Conservation (phyloP, 2,113 vertebrate genomes). For the Montifringilla adamsi region DNA sequence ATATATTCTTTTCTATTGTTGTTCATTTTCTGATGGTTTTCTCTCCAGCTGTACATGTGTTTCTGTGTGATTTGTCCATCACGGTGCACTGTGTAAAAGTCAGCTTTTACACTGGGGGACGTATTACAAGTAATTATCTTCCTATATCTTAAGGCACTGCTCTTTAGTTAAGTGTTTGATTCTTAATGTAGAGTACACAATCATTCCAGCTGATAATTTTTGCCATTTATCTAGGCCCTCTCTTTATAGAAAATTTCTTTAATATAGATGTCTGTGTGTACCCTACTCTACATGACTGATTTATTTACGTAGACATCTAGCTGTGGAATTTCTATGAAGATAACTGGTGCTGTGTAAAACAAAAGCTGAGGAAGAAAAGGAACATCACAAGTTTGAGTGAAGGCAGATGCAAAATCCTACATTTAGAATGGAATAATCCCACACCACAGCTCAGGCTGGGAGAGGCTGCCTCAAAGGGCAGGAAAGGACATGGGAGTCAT, state of each 20-base stretch:
- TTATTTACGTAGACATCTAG: not conserved
- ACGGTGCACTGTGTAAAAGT: not conserved
- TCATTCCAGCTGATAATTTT: not conserved
- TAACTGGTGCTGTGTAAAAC: not conserved
- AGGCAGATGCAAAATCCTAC: not conserved
- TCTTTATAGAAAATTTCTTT: not conserved
- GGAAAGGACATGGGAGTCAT: accelerated
- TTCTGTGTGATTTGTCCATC: not conserved
- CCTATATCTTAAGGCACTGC: not conserved
- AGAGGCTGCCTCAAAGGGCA: not conserved
- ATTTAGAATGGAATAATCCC: not conserved
- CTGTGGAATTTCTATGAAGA: not conserved
- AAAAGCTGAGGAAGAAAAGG: not conserved
- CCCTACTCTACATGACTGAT: not conserved
- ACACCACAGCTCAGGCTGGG: not conserved
- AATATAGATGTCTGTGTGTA: not conserved
- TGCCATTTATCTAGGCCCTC: not conserved
- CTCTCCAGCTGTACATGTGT: not conserved
- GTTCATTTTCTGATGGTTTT: not conserved
- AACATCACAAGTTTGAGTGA: not conserved
- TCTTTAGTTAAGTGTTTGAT: not conserved
- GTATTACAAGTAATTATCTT: not conserved
- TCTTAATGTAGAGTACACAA: not conserved
- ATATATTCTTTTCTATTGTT: not conserved
- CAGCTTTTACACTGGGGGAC: not conserved